Conservation (phyloP, 2,797 vertebrate species). For the Catostomus latipinnis region DNA sequence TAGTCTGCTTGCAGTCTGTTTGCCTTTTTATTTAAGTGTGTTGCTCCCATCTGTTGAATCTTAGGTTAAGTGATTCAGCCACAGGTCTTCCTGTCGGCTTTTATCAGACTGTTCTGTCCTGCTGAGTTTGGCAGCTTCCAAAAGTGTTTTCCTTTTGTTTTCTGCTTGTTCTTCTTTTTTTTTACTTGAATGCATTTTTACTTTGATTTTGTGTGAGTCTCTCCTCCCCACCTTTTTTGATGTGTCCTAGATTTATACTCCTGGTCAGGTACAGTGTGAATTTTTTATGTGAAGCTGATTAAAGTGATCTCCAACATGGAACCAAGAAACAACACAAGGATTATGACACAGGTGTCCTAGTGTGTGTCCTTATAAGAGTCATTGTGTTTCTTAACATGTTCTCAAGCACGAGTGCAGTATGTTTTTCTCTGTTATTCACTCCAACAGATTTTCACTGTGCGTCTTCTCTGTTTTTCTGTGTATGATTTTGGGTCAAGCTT, state of each 20-base stretch:
- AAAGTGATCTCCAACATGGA: neutral
- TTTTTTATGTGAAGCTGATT: neutral
- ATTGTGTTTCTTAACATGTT: conserved; percentile 65
- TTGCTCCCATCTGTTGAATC: conserved; percentile 85
- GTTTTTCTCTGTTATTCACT: conserved; percentile 73
- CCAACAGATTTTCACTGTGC: conserved; percentile 66
- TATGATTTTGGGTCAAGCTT: conserved; percentile 53
- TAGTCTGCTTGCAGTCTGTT: conserved; percentile 72
- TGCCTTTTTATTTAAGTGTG: conserved; percentile 78
- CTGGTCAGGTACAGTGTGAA: conserved; percentile 36
- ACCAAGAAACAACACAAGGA: conserved; percentile 66
- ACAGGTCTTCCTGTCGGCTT: conserved; percentile 80
- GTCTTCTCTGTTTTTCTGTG: conserved; percentile 66
- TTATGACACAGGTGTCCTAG: neutral
- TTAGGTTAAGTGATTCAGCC: conserved; percentile 84
- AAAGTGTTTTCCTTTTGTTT: conserved; percentile 83
- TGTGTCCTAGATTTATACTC: conserved; percentile 33
- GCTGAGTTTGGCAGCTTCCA: conserved; percentile 80
- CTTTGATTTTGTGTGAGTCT: conserved; percentile 95
- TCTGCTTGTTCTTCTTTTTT: conserved; percentile 75
- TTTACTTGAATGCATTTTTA: conserved; percentile 99
- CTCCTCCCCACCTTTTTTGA: conserved; percentile 46
- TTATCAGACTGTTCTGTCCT: conserved; percentile 77
- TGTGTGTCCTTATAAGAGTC: conserved; percentile 48
- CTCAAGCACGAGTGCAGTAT: conserved; percentile 25